A percentile compares a stretch with the other conserved stretches of the same genome.
Evolutionary conservation across 2,888 invertebrate genomes (phyloP).

Genomic region (Stegophylla sp.): DNA sequence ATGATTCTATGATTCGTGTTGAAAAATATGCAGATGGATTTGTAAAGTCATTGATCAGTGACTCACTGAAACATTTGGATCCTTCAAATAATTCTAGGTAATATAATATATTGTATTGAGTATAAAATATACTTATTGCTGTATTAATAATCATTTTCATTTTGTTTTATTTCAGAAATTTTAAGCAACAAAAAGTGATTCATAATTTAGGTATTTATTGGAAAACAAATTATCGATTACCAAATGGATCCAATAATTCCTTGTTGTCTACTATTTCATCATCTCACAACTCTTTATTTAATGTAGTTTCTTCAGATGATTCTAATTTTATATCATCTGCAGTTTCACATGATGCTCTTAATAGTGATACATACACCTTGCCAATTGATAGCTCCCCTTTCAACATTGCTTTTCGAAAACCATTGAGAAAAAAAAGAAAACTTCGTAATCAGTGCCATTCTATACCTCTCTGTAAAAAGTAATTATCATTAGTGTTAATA

Average conservation of each 20-base stretch:
- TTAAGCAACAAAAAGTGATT: constrained; percentile 31
- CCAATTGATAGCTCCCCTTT: constrained; percentile 75
- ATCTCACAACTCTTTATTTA: constrained; percentile 82
- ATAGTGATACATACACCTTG: constrained; percentile 85
- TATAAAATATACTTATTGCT: too few species aligned
- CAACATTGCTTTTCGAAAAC: constrained; percentile 69
- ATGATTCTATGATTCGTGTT: constrained; percentile 45
- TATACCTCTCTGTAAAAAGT: constrained; percentile 46
- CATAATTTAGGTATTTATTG: constrained; percentile 49
- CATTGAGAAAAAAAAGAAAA: constrained; percentile 64
- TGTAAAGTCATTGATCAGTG: constrained; percentile 47
- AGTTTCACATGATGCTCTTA: constrained; percentile 83
- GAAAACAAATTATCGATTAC: constrained; percentile 49
- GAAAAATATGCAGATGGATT: constrained; percentile 50
- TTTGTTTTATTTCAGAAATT: constrained; percentile 32
- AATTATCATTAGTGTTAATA: background rate
- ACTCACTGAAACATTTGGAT: constrained; percentile 40
- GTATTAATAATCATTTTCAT: background rate
- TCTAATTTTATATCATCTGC: constrained; percentile 88
- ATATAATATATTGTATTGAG: too few species aligned
- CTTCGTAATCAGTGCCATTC: constrained; percentile 46
- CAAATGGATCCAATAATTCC: constrained; percentile 55
- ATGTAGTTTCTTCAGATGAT: constrained; percentile 75
- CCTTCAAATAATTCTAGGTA: constrained; percentile 27
- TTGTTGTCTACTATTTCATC: constrained; percentile 48